Conservation (phyloP, 2,113 vertebrate species). For the Bettongia penicillata region DNA sequence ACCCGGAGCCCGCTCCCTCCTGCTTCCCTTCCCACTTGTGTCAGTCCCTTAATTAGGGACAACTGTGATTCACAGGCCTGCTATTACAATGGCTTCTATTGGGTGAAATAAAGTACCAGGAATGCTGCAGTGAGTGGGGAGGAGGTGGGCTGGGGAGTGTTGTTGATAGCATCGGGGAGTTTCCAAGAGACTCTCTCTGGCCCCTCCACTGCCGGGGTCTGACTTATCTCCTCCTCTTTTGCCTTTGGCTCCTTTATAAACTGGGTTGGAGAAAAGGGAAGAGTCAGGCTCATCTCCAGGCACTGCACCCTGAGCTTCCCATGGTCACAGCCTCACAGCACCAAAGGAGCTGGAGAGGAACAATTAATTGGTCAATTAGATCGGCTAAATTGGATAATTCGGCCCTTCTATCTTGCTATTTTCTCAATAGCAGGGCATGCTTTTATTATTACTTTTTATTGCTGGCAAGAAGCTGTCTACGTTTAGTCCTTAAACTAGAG, state of each 20-base stretch:
- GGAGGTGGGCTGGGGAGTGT: not conserved
- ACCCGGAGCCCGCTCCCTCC: not conserved
- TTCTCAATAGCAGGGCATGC: not conserved
- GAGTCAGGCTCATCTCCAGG: not conserved
- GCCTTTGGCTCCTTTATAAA: not conserved
- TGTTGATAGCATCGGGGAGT: not conserved
- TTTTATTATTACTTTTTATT: not conserved
- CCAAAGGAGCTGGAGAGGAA: not conserved
- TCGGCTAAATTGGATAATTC: not conserved
- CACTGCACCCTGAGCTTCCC: not conserved
- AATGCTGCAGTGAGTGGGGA: not conserved
- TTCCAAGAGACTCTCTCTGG: not conserved
- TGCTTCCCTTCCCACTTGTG: not conserved
- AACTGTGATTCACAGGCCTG: constrained; percentile 22
- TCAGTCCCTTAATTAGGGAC: constrained; percentile 44
- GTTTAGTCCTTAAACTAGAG: not conserved
- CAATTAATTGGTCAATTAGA: not conserved
- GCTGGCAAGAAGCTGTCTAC: not conserved
- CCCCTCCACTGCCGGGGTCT: not conserved
- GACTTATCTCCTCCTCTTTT: not conserved
- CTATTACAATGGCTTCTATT: not conserved
- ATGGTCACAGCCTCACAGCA: not conserved
- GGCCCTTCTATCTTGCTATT: not conserved
- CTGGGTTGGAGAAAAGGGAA: not conserved
- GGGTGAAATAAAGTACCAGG: constrained; percentile 19